A percentile compares a stretch with the other conserved stretches of the same genome.
These are phyloP conservation scores for Eilema depressum DNA, from an alignment of 2,888 invertebrate genomes.

Conservation along the genomic window DNA sequence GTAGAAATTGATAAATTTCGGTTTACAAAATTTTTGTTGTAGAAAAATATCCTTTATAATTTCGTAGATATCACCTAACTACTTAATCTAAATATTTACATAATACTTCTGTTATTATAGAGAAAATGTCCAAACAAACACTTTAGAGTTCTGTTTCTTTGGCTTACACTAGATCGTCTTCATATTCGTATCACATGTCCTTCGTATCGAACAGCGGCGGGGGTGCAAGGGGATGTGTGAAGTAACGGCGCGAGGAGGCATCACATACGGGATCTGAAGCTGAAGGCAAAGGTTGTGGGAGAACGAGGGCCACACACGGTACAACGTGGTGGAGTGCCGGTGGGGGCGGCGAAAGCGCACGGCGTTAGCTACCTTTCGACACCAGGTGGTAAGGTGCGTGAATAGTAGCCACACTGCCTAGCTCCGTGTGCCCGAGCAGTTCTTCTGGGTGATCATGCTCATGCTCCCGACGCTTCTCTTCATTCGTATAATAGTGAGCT, in stretches of 20 bases:
- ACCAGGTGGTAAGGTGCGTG: slow-evolving; percentile 75
- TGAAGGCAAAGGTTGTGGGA: slow-evolving; percentile 46
- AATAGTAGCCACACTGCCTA: slow-evolving; percentile 77
- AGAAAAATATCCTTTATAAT: slow-evolving; percentile 66
- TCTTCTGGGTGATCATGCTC: slow-evolving; percentile 79
- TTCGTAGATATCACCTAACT: slow-evolving; percentile 42
- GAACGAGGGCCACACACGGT: slow-evolving; percentile 50
- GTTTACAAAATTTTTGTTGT: slow-evolving; percentile 59
- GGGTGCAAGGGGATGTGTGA: slow-evolving; percentile 57
- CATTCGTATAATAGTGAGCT: slow-evolving; percentile 93
- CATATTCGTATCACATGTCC: slow-evolving; percentile 79
- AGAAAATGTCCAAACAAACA: slow-evolving; percentile 18
- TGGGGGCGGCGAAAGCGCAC: slow-evolving; percentile 58
- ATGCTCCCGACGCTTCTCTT: slow-evolving; percentile 87
- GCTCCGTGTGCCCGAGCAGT: slow-evolving; percentile 68
- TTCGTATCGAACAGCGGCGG: slow-evolving; percentile 61
- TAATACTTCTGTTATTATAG: slow-evolving; percentile 30
- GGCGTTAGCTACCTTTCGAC: slow-evolving; percentile 76
- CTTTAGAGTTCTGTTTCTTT: slow-evolving; percentile 46
- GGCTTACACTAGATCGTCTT: slow-evolving; percentile 79
- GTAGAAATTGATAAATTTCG: slow-evolving; percentile 43
- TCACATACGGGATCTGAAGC: slow-evolving; percentile 51
- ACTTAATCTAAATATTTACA: slow-evolving; percentile 43
- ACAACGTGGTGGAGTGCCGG: slow-evolving; percentile 42
- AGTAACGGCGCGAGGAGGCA: slow-evolving; percentile 58